Evolutionary conservation across 1,140 invertebrate species (phyloP).

Genomic region (Drosophila erecta): DNA sequence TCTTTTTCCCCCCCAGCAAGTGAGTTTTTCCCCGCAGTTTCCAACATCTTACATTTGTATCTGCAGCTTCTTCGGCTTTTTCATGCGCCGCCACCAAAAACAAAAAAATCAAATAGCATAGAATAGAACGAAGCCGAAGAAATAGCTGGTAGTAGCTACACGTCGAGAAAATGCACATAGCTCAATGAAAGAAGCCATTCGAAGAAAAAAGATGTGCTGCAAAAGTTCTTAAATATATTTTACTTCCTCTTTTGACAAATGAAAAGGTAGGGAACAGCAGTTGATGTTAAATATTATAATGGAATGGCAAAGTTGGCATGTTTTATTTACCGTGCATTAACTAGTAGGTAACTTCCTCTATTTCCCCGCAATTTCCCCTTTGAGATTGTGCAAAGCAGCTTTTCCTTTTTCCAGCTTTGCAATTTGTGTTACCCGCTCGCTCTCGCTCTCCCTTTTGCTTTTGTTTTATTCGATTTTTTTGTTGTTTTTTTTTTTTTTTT

Average conservation of each 20-base stretch:
- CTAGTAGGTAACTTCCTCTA: constrained; percentile 18
- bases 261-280: too few species aligned
- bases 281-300: too few species aligned
- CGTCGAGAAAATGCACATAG: neutral
- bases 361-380: neutral
- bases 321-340: constrained; percentile 4
- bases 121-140: constrained; percentile 17
- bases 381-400: constrained; percentile 51
- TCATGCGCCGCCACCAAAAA: constrained; percentile 55
- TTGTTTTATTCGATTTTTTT: constrained; percentile 28
- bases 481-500: constrained; percentile 3
- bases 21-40: constrained; percentile 65
- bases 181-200: neutral
- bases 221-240: neutral
- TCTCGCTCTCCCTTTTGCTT: constrained; percentile 23
- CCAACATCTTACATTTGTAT: constrained; percentile 58
- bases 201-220: too few species aligned
- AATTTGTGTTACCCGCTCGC: constrained; percentile 48
- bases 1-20: constrained; percentile 54
- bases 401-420: constrained; percentile 60
- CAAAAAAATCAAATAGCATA: constrained; percentile 5
- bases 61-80: constrained; percentile 47
- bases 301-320: too few species aligned
- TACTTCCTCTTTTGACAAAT: neutral
- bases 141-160: constrained; percentile 10